These are phyloP conservation scores for Andricus curvator DNA, from an alignment of 2,888 invertebrate species.

Conservation along the genomic window DNA sequence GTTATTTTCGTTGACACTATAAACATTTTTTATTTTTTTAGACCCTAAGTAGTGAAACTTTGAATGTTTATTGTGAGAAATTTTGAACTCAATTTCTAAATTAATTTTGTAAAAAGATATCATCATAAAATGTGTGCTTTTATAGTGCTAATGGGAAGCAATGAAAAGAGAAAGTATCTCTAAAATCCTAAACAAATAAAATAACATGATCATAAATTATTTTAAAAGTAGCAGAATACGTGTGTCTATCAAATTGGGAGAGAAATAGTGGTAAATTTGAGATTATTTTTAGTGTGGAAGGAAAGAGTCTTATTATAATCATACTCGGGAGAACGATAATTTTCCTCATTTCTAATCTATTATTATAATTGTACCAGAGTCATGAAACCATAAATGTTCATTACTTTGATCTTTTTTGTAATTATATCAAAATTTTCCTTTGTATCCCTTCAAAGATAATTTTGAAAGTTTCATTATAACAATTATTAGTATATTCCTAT, in stretches of 20 bases:
- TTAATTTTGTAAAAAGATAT: neutral
- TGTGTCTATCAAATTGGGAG: neutral
- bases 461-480: too few relatives aligned
- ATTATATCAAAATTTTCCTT: too few relatives aligned
- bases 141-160: constrained; percentile 15
- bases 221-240: neutral
- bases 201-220: neutral
- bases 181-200: constrained; percentile 24
- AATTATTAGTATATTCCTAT: too few relatives aligned
- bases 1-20: neutral
- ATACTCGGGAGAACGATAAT: neutral
- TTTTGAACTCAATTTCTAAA: neutral
- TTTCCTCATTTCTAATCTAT: neutral
- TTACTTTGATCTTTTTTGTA: too few relatives aligned
- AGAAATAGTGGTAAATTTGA: neutral
- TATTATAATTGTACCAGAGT: neutral
- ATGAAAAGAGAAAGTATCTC: constrained; percentile 30
- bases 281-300: neutral
- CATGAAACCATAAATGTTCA: too few relatives aligned
- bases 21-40: neutral
- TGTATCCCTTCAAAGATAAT: too few relatives aligned
- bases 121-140: neutral
- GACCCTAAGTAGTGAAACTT: neutral
- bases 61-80: neutral
- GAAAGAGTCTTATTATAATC: neutral